Evolutionary conservation across 1,140 invertebrate genomes (phyloP), one percentile per base, ranked within the genome.

Genomic region (Penaeus indicus): DNA sequence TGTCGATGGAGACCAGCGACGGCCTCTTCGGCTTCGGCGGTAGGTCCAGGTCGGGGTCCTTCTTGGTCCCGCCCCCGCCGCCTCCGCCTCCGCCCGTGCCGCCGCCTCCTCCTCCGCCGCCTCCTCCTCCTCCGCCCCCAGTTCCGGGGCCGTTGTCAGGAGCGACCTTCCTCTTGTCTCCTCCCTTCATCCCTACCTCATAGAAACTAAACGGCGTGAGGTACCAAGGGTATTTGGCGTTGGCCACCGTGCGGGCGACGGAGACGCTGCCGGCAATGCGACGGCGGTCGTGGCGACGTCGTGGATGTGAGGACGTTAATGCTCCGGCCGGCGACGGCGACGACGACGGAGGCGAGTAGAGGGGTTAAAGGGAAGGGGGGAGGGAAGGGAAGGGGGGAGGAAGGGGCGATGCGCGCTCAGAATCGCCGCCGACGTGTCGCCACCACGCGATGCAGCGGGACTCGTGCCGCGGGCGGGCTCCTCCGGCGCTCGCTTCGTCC

Each of bases 1-100:
- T 87, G 85, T 90, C 89, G 69, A 90, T 86, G 63, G 84, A 86
- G 47, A 90, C 86, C 25, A 90, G 80, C 13, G 89, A 90, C 11
- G 89, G 81, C 64, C 89, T 60, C 54, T 88, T 88, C 19, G 86
- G 86, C 86, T 72, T 88, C 5, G 86, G 86, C 5, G 87, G 87
- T 16, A 88, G 69, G 67, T 88, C 87, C 21, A 84, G 69, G 54
- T 88, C 81, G 25, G 32, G 67, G 19, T 88, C 85, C 61, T 86
- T 86, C 78, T 67, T 80, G 27, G 62, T 75, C 16, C 67, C 83
- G 60, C 83, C 83, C 0, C 83, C 77, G 47, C 72, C 83, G 32
- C 83, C 80, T 64, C 80, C 80, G 10, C 80, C 80, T 25, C 69
- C 54, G 16, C 78, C 78, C 42, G 27, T 32, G 18, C 78, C 67